phyloP scores from a whole-genome alignment of 2,113 vertebrate species.

The Erythrocercus mccallii region DNA sequence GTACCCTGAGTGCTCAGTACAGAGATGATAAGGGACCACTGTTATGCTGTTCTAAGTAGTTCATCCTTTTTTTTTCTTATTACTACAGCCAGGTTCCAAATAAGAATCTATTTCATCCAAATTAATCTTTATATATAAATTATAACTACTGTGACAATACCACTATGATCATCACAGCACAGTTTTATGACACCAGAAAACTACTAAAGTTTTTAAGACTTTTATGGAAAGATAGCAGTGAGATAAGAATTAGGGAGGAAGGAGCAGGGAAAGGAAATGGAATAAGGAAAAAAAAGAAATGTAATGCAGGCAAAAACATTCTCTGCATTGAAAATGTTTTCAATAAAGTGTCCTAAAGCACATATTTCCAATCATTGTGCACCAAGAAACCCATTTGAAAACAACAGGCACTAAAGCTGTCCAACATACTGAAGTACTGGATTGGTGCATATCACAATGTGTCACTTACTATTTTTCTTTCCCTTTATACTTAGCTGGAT shows the following conservation, averaged over 20 bases:
- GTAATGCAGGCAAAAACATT: neutral
- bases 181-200: neutral
- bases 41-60: neutral
- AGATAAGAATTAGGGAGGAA: neutral
- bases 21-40: neutral
- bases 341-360: neutral
- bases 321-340: neutral
- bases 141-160: neutral
- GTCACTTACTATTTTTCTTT: constrained; percentile 98
- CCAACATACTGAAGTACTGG: neutral
- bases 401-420: neutral
- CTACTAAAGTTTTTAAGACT: neutral
- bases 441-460: neutral
- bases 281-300: neutral
- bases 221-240: neutral
- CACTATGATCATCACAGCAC: neutral
- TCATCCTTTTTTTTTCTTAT: neutral
- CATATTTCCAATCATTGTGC: neutral
- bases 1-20: neutral
- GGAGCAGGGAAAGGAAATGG: neutral
- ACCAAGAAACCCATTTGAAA: neutral
- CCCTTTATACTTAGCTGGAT: constrained; percentile 99
- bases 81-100: neutral
- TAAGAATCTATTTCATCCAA: neutral
- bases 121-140: neutral